Base-by-base conservation (phyloP, 1,140 invertebrate genomes). In the Heterodera schachtii region DNA sequence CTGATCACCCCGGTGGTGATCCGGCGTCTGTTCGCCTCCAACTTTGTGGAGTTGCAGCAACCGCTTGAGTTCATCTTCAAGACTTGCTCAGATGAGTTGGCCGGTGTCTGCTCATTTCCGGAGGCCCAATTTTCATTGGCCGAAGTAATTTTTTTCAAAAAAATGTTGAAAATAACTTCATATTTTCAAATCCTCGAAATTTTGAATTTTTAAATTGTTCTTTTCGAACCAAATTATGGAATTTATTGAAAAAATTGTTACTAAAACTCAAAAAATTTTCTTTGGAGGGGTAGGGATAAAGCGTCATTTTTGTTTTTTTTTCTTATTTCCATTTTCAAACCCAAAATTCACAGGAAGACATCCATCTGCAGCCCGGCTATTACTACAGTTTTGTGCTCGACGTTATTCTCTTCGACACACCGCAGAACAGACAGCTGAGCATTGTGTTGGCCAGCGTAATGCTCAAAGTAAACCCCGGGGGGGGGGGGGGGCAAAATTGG, bases 91-190 rank as follows among this genome's bases (percentile, higher is more conserved):
- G 67, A 78, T 41, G 52, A 86, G 49, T 67, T 87, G 31, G 64
- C 81, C 66, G 85, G 85, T 9, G 80, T 86, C 74, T 86, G 85
- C 66, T 87, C 86, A 13, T 86, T 78, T 85, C 85, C 85, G 1
- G 85, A 86, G 79, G 85, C 85, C 16, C 47, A 73, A 31, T 31
- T 86, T 9, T 66, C 41, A 16, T 73, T 85, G n/a, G 82, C 78
- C 9, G 78, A 85, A 60, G 81, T 81, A 41, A 8, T 21, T 7
- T 13, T 13, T 81, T 31, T 31, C 31, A 31, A 31, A 31, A 31
- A 31, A 31, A 31, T 31, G 31, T 31, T 31, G 31, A 31, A 31
- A 31, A 31, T 31, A 31, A 31, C 0, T 31, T 31, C 31, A 31
- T 31, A 31, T 31, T 31, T 31, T 31, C 31, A 31, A 31, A 31